Conservation (phyloP, 2,888 invertebrate genomes). For the Oligia strigilis region DNA sequence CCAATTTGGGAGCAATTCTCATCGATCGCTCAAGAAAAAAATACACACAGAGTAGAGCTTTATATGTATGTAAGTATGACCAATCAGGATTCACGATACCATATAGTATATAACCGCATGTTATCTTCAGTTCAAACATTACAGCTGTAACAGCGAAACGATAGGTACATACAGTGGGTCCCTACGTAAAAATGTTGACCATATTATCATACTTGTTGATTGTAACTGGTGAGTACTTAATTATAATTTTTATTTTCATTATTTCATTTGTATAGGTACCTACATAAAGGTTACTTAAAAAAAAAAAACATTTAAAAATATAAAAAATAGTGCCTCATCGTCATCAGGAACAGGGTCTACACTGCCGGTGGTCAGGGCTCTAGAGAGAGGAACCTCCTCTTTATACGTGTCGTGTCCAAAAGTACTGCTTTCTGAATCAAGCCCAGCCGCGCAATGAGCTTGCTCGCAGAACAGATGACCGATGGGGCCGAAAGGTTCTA, state of each 20-base stretch:
- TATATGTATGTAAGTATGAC: not conserved
- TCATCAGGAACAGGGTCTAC: not conserved
- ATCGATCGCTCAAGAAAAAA: not conserved
- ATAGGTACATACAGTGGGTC: not conserved
- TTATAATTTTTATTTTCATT: not conserved
- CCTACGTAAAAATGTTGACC: not conserved
- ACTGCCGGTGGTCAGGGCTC: too few relatives aligned
- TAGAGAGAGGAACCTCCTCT: too few relatives aligned
- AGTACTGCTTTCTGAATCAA: too few relatives aligned
- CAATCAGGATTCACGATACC: not conserved
- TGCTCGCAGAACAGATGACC: too few relatives aligned
- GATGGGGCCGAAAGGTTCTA: too few relatives aligned
- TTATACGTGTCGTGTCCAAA: too few relatives aligned
- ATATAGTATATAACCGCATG: constrained; percentile 4
- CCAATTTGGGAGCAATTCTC: not conserved
- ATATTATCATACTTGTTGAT: constrained; percentile 7
- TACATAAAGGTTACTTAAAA: not conserved
- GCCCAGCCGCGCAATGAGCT: too few relatives aligned
- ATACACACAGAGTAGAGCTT: not conserved
- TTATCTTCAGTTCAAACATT: not conserved
- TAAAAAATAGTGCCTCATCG: not conserved
- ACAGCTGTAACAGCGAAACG: not conserved
- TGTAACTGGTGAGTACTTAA: constrained; percentile 12
- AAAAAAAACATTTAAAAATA: too few relatives aligned
- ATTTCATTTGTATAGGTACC: not conserved